Conservation (phyloP, 2,888 invertebrate genomes). For the Antheraea assamensis region DNA sequence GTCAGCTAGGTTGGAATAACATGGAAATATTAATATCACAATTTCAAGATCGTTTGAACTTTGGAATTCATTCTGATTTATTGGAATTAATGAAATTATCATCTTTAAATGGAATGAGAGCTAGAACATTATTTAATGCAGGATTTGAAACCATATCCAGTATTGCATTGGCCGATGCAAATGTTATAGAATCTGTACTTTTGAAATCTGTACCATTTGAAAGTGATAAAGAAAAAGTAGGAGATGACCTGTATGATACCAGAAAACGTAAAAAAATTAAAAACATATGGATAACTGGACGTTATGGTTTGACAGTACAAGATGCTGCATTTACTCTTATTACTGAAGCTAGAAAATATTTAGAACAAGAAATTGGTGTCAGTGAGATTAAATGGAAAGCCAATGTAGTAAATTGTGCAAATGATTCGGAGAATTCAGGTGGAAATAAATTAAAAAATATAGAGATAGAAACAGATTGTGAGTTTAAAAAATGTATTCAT, state of each 20-base stretch:
- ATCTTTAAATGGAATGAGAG: constrained; percentile 91
- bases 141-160: constrained; percentile 90
- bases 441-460: background rate
- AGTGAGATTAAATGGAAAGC: constrained; percentile 86
- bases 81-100: constrained; percentile 94
- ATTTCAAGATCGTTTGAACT: constrained; percentile 96
- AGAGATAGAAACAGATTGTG: background rate
- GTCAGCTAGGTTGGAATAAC: constrained; percentile 95
- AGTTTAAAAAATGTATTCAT: background rate
- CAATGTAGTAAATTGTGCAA: constrained; percentile 30
- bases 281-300: constrained; percentile 90
- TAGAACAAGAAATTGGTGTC: constrained; percentile 88
- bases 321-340: constrained; percentile 92
- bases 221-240: constrained; percentile 88
- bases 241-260: constrained; percentile 85
- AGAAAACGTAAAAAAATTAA: constrained; percentile 86
- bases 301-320: constrained; percentile 88
- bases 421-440: background rate
- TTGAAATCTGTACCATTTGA: constrained; percentile 92
- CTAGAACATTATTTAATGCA: constrained; percentile 90
- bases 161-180: constrained; percentile 88
- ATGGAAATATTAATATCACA: constrained; percentile 94
- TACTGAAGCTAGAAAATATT: constrained; percentile 87
- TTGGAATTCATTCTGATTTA: constrained; percentile 96
- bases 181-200: constrained; percentile 88